These are phyloP conservation scores for Halictus quadricinctus DNA, from an alignment of 2,888 invertebrate species.

Conservation along the genomic window DNA sequence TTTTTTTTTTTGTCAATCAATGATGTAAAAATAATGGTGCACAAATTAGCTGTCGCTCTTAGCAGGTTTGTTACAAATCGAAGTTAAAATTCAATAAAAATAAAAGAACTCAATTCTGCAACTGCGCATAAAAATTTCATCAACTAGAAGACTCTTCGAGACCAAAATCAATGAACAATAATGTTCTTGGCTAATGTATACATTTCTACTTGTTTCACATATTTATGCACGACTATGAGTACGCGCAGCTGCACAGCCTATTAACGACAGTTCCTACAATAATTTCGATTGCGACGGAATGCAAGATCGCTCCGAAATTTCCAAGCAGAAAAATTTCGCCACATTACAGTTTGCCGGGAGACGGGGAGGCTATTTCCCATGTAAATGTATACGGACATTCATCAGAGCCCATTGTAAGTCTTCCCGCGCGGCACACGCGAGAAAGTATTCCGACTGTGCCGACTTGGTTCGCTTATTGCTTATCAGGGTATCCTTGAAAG, in stretches of 20 bases:
- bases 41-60: too few relatives aligned
- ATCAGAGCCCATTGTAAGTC: constrained; percentile 79
- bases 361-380: constrained; percentile 76
- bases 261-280: background rate
- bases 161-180: background rate
- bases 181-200: background rate
- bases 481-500: constrained; percentile 58
- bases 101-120: too few relatives aligned
- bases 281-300: background rate
- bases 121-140: too few relatives aligned
- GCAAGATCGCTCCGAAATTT: constrained; percentile 25
- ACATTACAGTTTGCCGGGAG: constrained; percentile 67
- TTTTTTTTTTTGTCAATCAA: too few relatives aligned
- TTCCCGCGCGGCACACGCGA: constrained; percentile 55
- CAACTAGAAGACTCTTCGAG: too few relatives aligned
- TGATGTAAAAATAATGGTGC: too few relatives aligned
- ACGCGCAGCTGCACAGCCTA: background rate
- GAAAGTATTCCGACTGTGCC: constrained; percentile 61
- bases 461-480: constrained; percentile 61
- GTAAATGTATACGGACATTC: constrained; percentile 81
- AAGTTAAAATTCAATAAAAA: too few relatives aligned
- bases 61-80: too few relatives aligned
- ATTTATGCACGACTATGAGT: background rate
- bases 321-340: constrained; percentile 58
- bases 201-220: too few relatives aligned